Evolutionary conservation across 2,113 vertebrate genomes (phyloP), one percentile per base, ranked within the genome.

Genomic region (Tringa solitaria): DNA sequence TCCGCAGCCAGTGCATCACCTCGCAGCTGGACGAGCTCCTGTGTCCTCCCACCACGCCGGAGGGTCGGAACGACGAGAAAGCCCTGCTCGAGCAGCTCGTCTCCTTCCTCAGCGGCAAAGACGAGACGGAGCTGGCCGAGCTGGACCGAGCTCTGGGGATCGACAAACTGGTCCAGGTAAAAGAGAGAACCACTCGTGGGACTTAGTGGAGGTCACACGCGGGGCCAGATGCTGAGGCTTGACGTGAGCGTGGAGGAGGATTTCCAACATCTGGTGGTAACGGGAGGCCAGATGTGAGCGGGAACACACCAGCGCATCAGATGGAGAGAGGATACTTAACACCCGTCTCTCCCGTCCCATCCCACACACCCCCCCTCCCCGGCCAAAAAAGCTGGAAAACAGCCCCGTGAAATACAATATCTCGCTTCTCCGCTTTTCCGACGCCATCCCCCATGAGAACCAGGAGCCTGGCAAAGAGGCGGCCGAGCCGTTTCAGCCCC

Each of bases 71-170:
- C 9, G 99, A 99, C 7, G 99, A 99, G 98, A 99, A 99, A 63
- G 99, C 99, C 54, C 98, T 99, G 69, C 95, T 99, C 1, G 99
- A 99, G 86, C 99, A 99, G 97, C 98, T 99, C 15, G 98, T 99
- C 27, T 99, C 98, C 94, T 99, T 99, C 97, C 98, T 99, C 91
- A 99, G 99, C n/a, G 99, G 99, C 88, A 99, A 99, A n/a, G 99
- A 99, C 13, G 99, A 99, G 97, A 99, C 98, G 0, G 99, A 99
- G 89, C 98, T 99, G 89, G 99, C 98, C 1, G 99, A 99, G 94
- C 98, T 99, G 89, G 99, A 99, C 96, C 98, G 99, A 72, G 99
- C 99, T 4, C 98, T 99, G 54, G 99, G 99, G 28, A 99, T 99
- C 14, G 99, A 99, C 97, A 99, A 99, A 90, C 98, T 99, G 67